phyloP scores from a whole-genome alignment of 30 jellyfish, hydroid and myxozoan species.

The Mastigias papua region DNA sequence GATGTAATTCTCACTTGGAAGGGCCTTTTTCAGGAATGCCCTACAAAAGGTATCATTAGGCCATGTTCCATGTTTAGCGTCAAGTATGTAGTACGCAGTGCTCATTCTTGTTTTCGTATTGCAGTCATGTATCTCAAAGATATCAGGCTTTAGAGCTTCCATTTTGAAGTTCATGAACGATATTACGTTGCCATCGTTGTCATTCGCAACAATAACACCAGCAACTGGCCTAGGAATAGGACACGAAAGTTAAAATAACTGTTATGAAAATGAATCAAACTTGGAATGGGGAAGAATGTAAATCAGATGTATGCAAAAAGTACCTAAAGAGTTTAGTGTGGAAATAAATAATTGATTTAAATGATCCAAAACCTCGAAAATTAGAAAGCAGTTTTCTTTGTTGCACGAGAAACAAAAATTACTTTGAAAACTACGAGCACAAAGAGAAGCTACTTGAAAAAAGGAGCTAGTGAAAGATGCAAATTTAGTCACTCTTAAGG shows the following conservation, averaged over 20 bases:
- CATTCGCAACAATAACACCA: slow-evolving; percentile 76
- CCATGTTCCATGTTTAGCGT: slow-evolving; percentile 86
- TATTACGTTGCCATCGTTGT: slow-evolving; percentile 32
- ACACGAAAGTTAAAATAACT: too few relatives aligned
- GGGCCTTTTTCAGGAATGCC: slow-evolving; percentile 50
- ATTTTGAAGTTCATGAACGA: slow-evolving; percentile 65
- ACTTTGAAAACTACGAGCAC: too few relatives aligned
- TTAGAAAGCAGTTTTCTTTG: too few relatives aligned
- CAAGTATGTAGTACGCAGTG: slow-evolving; percentile 52
- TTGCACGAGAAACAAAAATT: too few relatives aligned
- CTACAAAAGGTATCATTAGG: slow-evolving; percentile 81
- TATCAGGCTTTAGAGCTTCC: slow-evolving; percentile 33
- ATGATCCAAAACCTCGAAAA: too few relatives aligned
- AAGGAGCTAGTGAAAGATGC: too few relatives aligned
- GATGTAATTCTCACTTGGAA: slow-evolving; percentile 58
- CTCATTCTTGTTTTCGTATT: slow-evolving; percentile 41
- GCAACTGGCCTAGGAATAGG: slow-evolving; percentile 67
- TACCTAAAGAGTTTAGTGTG: too few relatives aligned
- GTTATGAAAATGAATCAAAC: background rate
- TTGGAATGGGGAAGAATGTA: background rate
- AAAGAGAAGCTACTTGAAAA: too few relatives aligned
- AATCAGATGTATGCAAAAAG: too few relatives aligned
- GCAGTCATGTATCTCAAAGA: slow-evolving; percentile 60
- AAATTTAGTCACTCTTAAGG: too few relatives aligned
- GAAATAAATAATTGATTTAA: too few relatives aligned